Conservation (phyloP, 2,888 invertebrate genomes). For the Cancer borealis region DNA sequence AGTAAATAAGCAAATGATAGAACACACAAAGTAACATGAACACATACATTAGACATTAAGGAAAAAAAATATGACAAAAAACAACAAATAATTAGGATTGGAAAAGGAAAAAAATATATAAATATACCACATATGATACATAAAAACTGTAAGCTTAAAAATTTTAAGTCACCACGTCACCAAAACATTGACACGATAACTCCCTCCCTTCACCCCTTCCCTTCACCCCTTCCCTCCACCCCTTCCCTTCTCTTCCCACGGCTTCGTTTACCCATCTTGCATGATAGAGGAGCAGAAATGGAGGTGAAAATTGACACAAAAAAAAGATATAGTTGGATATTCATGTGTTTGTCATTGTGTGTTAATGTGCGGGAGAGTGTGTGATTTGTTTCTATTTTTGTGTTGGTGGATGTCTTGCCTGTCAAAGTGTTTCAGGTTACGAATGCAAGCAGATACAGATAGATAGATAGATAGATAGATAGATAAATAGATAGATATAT, state of each 20-base stretch:
- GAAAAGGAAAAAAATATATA: too few species aligned
- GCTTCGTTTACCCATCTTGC: not conserved
- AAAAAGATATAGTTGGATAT: not conserved
- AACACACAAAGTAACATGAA: not conserved
- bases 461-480: too few species aligned
- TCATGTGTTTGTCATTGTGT: not conserved
- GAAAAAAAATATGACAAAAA: not conserved
- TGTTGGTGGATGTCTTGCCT: not conserved
- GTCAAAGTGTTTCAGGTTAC: not conserved
- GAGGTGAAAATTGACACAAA: not conserved
- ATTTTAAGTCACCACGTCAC: too few species aligned
- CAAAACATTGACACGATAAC: not conserved
- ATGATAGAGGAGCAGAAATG: not conserved
- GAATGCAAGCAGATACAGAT: too few species aligned
- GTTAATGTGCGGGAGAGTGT: too few species aligned
- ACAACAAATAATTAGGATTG: not conserved
- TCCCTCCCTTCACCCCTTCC: not conserved
- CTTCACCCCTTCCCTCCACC: too few species aligned
- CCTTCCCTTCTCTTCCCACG: not conserved
- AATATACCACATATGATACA: too few species aligned
- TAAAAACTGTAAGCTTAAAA: too few species aligned
- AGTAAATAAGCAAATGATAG: not conserved
- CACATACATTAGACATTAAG: not conserved
- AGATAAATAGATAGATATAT: too few species aligned
- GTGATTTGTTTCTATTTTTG: not conserved